These are phyloP conservation scores for Toxostoma redivivum DNA, from an alignment of 2,113 vertebrate species.

Conservation along the genomic window DNA sequence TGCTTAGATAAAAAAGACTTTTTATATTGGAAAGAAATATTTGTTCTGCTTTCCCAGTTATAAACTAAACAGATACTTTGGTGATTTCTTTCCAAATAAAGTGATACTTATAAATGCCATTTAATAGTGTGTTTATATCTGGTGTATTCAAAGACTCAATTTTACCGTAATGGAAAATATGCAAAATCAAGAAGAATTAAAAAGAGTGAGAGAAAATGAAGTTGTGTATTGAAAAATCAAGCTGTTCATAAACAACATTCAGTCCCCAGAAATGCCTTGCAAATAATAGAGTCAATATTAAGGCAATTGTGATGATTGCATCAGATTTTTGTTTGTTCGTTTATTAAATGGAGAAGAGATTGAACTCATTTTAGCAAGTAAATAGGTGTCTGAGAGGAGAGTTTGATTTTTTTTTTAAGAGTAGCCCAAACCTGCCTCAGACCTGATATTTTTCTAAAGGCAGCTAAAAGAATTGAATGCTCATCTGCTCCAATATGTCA, in stretches of 20 bases:
- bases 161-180: not conserved
- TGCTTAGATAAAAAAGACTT: not conserved
- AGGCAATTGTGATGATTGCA: not conserved
- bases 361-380: not conserved
- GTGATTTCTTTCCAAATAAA: not conserved
- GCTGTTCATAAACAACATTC: not conserved
- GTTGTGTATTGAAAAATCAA: conserved; percentile 20
- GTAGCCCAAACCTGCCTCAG: not conserved
- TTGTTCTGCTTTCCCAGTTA: not conserved
- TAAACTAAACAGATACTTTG: not conserved
- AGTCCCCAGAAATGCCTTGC: not conserved
- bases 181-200: conserved; percentile 34
- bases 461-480: not conserved
- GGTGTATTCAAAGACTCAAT: not conserved
- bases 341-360: not conserved
- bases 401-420: not conserved
- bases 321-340: not conserved
- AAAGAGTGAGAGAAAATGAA: conserved; percentile 14
- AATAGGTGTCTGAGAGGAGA: not conserved
- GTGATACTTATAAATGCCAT: not conserved
- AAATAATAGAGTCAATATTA: conserved; percentile 14
- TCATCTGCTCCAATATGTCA: not conserved
- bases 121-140: not conserved
- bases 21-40: not conserved
- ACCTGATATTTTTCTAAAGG: not conserved